Conservation (phyloP, 2,797 vertebrate genomes). For the Sarcophilus harrisii region DNA sequence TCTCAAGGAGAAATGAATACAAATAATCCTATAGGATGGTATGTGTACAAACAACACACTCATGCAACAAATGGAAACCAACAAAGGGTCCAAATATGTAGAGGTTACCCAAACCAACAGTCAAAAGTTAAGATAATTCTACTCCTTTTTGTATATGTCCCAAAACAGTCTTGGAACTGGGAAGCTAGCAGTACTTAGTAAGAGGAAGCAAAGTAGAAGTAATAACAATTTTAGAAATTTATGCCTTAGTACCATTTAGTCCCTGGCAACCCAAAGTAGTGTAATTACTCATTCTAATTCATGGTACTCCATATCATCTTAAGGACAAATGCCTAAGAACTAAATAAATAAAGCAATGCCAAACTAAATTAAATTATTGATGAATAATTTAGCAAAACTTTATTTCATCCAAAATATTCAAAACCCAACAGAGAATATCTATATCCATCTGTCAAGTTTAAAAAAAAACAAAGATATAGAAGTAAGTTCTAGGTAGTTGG, state of each 20-base stretch:
- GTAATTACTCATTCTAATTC: not conserved
- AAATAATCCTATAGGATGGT: not conserved
- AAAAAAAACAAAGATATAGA: not conserved
- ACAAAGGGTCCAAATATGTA: not conserved
- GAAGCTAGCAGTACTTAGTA: not conserved
- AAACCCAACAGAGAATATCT: not conserved
- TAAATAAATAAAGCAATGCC: constrained; percentile 10
- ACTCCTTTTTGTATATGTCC: not conserved
- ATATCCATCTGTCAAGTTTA: not conserved
- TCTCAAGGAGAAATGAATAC: constrained; percentile 1
- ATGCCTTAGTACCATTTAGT: not conserved
- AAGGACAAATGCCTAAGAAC: not conserved
- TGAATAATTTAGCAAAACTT: constrained; percentile 34
- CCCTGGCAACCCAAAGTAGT: not conserved
- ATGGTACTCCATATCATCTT: not conserved
- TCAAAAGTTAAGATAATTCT: not conserved
- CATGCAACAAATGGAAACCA: not conserved
- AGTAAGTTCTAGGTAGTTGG: not conserved
- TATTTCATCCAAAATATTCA: not conserved
- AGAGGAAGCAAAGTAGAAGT: not conserved
- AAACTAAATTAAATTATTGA: constrained; percentile 30
- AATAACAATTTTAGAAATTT: not conserved
- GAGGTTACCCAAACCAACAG: constrained; percentile 1
- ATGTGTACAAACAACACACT: not conserved
- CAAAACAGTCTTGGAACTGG: not conserved